Conservation (phyloP, 2,113 vertebrate species). For the Melanotaenia duboulayi region DNA sequence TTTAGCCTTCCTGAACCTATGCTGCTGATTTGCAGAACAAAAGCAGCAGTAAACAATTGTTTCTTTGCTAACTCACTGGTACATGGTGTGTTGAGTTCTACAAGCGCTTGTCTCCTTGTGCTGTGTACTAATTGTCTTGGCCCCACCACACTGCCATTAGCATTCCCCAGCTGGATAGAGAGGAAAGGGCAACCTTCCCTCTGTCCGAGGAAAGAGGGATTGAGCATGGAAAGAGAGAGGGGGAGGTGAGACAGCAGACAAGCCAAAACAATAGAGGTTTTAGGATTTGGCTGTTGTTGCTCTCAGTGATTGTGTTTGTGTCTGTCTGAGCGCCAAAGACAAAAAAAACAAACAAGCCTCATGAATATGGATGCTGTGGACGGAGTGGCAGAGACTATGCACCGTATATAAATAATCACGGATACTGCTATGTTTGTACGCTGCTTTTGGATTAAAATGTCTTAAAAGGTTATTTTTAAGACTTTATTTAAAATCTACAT, state of each 20-base stretch:
- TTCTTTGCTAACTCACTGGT: conserved; percentile 12
- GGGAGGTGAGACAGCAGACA: conserved; percentile 27
- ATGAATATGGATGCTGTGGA: conserved; percentile 44
- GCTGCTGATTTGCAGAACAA: conserved; percentile 11
- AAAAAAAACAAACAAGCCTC: conserved; percentile 5
- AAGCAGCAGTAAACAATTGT: conserved; percentile 10
- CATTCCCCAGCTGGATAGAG: conserved; percentile 42
- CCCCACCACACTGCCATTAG: conserved; percentile 15
- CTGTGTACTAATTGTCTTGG: conserved; percentile 41
- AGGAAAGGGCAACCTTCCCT: conserved; percentile 48
- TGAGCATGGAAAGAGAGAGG: conserved; percentile 19
- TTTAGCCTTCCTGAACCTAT: conserved; percentile 1
- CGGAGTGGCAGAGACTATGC: background rate
- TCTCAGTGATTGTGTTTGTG: conserved; percentile 13
- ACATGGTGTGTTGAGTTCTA: background rate
- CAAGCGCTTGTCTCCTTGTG: background rate
- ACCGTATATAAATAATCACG: conserved; percentile 23
- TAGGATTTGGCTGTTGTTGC: conserved; percentile 24
- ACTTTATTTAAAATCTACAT: background rate
- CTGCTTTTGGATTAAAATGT: conserved; percentile 14
- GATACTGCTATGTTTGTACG: background rate
- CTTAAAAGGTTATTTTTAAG: conserved; percentile 29
- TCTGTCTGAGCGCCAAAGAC: background rate
- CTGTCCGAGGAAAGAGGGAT: conserved; percentile 40
- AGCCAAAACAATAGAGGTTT: conserved; percentile 48